phyloP scores from a whole-genome alignment of 2,888 invertebrate genomes.

The Microctonus hyperodae region DNA sequence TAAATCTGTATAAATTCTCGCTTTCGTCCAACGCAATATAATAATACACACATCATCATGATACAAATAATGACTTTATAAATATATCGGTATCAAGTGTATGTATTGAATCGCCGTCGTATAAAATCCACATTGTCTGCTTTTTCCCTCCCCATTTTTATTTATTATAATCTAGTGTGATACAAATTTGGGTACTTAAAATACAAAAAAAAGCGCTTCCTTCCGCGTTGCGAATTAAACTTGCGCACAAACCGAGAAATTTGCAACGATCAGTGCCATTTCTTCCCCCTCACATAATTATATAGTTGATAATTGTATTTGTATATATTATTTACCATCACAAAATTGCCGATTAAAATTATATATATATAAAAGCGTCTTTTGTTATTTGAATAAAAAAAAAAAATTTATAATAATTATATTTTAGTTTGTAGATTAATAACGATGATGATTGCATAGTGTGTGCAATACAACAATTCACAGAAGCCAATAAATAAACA shows the following conservation, averaged over 20 bases:
- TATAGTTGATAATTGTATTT: neutral
- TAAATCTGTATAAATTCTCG: neutral
- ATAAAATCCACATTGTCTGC: neutral
- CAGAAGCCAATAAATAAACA: slow-evolving; percentile 39
- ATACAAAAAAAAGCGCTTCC: slow-evolving; percentile 11
- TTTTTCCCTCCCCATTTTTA: neutral
- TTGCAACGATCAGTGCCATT: slow-evolving; percentile 25
- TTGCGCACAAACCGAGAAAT: neutral
- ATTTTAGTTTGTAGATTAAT: neutral
- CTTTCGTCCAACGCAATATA: neutral
- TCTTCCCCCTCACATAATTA: neutral
- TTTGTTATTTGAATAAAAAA: slow-evolving; percentile 6
- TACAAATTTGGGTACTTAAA: neutral
- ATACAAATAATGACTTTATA: neutral
- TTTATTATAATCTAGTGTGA: neutral
- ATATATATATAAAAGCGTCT: too few relatives aligned
- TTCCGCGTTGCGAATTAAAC: slow-evolving; percentile 5
- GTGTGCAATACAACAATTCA: slow-evolving; percentile 47
- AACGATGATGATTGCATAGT: slow-evolving; percentile 46
- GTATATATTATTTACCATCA: neutral
- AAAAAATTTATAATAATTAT: too few relatives aligned
- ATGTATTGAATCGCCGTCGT: too few relatives aligned
- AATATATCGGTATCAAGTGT: neutral
- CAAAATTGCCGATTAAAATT: neutral
- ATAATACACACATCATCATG: neutral